These are phyloP conservation scores for Exocentrus adspersus DNA, from an alignment of 2,888 invertebrate species.

Conservation along the genomic window DNA sequence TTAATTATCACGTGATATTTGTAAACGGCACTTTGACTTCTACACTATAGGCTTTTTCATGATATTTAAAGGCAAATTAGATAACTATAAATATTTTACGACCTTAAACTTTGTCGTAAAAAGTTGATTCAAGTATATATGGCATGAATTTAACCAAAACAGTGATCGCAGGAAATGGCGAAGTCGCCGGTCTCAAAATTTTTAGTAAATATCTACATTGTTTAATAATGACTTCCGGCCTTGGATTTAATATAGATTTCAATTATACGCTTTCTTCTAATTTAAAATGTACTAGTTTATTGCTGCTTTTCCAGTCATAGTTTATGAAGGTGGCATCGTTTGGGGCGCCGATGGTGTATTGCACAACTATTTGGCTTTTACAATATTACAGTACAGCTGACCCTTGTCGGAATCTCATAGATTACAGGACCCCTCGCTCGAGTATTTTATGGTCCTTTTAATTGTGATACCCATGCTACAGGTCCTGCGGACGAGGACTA, in stretches of 20 bases:
- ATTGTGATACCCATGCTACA: slow-evolving; percentile 42
- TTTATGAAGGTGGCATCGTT: slow-evolving; percentile 40
- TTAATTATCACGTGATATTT: slow-evolving; percentile 45
- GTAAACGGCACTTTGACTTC: slow-evolving; percentile 33
- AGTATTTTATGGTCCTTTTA: slow-evolving; percentile 45
- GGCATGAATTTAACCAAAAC: no score
- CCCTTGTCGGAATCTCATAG: slow-evolving; percentile 45
- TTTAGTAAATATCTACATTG: no score
- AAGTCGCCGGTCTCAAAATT: no score
- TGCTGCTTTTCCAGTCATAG: slow-evolving; percentile 29
- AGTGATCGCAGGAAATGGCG: no score
- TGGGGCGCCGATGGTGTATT: slow-evolving; percentile 21
- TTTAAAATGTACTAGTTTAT: slow-evolving; percentile 20
- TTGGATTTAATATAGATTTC: no score
- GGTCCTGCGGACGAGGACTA: neutral
- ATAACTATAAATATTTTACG: no score
- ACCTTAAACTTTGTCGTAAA: no score
- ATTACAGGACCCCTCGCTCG: slow-evolving; percentile 39
- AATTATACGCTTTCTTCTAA: no score
- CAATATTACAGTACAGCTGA: slow-evolving; percentile 49
- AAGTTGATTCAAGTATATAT: no score
- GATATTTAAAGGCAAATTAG: no score
- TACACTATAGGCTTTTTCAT: no score
- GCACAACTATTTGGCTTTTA: slow-evolving; percentile 49
- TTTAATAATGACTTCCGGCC: no score